Evolutionary conservation across 2,888 invertebrate genomes (phyloP), one percentile per base, ranked within the genome.

Genomic region (Philaethria dido): DNA sequence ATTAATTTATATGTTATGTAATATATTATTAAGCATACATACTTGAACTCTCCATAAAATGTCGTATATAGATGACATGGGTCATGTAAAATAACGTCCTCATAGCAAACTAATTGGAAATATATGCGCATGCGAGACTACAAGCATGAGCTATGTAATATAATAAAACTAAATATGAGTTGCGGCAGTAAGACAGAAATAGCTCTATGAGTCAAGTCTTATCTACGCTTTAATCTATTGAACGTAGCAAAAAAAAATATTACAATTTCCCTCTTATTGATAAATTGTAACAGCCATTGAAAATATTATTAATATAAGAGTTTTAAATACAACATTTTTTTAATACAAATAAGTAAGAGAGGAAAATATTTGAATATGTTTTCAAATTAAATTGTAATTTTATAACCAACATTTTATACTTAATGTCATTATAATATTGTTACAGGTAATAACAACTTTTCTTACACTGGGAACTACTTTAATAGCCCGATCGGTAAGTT

Each of bases 181-280:
- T 47, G 45, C 47, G 63, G 57, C 57, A 36, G 29, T 48, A 47
- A 18, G 47, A 64, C 64, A 48, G 59, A 64, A 64, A 64, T 64
- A 59, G 48, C 57, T 57, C 25, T 57, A 64, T 64, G 64, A 64
- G 47, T 64, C 64, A 64, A 48, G 39, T 48, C 42, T 59, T 57
- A 64, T 64, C 64, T 64, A 64, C 48, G 48, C 57, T 59, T 36
- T 64, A 64, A 64, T 64, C 64, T 45, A 48, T 48, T 59, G 57
- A 47, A 57, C 47, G 48, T 47, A 45, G 39, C 4, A 18, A 59
- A 64, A 59, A 64, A 59, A 59, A 29, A 50, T 59, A 18, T 42
- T 57, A 57, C 57, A 45, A 50, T 36, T 64, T 29, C 13, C 48
- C 64, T 39, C 5, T 2, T n/a, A 45, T 29, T 60, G 44, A 44